Conservation (phyloP, 2,888 invertebrate species). For the Drosophila nr. medialis region DNA sequence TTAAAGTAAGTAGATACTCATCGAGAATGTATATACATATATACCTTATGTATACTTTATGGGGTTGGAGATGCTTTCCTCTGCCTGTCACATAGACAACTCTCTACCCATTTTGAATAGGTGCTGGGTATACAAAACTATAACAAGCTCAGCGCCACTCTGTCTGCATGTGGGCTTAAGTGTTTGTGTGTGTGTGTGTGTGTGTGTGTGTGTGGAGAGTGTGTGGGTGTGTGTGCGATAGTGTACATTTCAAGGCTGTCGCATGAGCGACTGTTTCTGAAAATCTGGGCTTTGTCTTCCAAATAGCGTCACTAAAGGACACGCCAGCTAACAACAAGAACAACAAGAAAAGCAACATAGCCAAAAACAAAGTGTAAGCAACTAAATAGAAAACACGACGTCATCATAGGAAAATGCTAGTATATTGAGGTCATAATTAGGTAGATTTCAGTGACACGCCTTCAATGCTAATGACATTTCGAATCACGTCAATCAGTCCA, state of each 20-base stretch:
- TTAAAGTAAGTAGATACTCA: background rate
- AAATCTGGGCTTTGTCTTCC: conserved; percentile 67
- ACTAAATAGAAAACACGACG: conserved; percentile 25
- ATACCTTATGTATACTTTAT: background rate
- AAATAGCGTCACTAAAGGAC: conserved; percentile 54
- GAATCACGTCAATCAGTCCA: conserved; percentile 11
- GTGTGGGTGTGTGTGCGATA: conserved; percentile 10
- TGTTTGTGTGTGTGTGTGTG: conserved; percentile 21
- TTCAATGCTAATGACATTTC: conserved; percentile 22
- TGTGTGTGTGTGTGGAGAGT: conserved; percentile 7
- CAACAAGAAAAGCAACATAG: background rate
- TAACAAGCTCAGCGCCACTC: conserved; percentile 43
- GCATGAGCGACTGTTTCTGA: conserved; percentile 37
- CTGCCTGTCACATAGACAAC: background rate
- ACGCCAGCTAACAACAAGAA: conserved; percentile 24
- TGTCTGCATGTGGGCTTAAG: conserved; percentile 21
- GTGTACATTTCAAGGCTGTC: conserved; percentile 47
- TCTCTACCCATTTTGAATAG: background rate
- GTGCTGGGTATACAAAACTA: conserved; percentile 40
- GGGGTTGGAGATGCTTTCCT: background rate
- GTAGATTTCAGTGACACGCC: conserved; percentile 31
- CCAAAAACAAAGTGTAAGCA: conserved; percentile 17
- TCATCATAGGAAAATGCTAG: conserved; percentile 23
- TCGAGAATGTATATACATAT: background rate
- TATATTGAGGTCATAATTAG: conserved; percentile 31